Base-by-base conservation (phyloP, 2,797 vertebrate genomes). In the Neosalanx taihuensis region DNA sequence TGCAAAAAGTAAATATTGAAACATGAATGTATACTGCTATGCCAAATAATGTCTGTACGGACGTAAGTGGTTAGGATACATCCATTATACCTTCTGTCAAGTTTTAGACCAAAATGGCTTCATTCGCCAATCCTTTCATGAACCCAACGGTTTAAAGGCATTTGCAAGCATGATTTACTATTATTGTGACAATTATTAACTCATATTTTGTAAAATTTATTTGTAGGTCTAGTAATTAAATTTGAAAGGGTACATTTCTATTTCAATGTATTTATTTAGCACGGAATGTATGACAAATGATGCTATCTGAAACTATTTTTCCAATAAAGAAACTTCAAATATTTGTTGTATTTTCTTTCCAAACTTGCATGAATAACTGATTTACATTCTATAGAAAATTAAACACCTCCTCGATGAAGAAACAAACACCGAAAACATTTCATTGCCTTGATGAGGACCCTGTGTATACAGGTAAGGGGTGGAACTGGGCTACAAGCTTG, bases 221-320 rank as follows among this genome's bases (percentile, higher is more conserved):
- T 58, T 56, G 51, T 56, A 79, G 65, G 73, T 5, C 53, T 33
- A 33, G 7, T 33, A 72, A 88, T 89, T 69, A 86, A 90, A 87
- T 84, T 70, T 75, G 79, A 85, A 72, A 68, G 80, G 82, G 82
- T 89, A 80, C 80, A 72, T 73, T 75, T 88, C 87, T 87, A 86
- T 86, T 89, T 89, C 88, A 88, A 82, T 91, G 94, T 78, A 93
- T 95, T 94, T 90, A 90, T 95, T 88, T 90, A 97, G 94, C 95
- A 95, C 95, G 95, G 95, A 97, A 96, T 96, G 95, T 94, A 91
- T 94, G 92, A 93, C 92, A 95, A 83, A 87, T 83, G 87, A 88
- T 86, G 89, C 91, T 91, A 84, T 67, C 61, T 71, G 77, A 80
- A 81, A 72, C 71, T 53, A 81, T 72, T 85, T 79, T 82, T 80